Base-by-base conservation (phyloP, 1,140 invertebrate species). In the Manduca sexta region DNA sequence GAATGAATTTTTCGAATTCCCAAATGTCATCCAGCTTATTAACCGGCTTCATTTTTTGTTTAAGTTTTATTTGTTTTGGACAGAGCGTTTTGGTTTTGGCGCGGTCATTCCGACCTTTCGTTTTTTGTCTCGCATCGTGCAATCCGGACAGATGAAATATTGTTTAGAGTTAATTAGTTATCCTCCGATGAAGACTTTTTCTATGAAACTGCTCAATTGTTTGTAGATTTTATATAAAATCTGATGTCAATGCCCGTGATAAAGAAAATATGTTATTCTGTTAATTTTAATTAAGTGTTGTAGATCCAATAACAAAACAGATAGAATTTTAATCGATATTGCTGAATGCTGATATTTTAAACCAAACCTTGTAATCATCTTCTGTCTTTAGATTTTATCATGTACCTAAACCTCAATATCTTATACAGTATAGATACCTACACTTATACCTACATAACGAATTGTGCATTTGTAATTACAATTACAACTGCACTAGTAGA, bases 1-100 rank as follows among this genome's bases (percentile, higher is more conserved):
- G 71, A 74, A 76, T 70, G 74, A 68, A 81, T 84, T 72, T 83
- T 80, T 85, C 64, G 72, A 85, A 83, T 85, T 83, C 79, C 77
- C 68, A 80, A 85, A 85, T 85, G 82, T 85, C 82, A 85, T 85
- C 75, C 78, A 79, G 76, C 79, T 85, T 82, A 85, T 85, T 85
- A 85, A 85, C 79, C 68, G 71, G 58, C 74, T 69, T 78, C 74
- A 80, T 83, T 85, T 82, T 80, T 85, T 85, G 74, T 83, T 71
- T 68, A 58, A 59, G 46, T 83, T 71, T 85, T 83, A 70, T 85
- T 83, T 80, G 75, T 80, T 83, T 77, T 79, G 66, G 69, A 69
- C 56, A 49, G 60, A 68, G 64, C 69, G 70, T 82, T 81, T 81
- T 74, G 75, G 76, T 83, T 84, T 84, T 84, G 81, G 81, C 81